These are phyloP conservation scores for Cybosia mesomella DNA, from an alignment of 2,888 invertebrate species.

Conservation along the genomic window DNA sequence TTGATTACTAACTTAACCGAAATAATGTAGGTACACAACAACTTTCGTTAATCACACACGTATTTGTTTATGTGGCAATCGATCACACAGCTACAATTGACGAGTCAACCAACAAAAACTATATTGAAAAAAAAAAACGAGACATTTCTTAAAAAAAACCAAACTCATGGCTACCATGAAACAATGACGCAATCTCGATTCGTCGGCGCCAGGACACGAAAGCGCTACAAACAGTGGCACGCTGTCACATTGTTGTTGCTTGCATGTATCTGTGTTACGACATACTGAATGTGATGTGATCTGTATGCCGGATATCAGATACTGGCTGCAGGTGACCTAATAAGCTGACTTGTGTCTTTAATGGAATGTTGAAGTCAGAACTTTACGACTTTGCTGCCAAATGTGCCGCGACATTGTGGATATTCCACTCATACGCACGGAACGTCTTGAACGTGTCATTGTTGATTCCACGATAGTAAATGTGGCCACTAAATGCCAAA, in stretches of 20 bases:
- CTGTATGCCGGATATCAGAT: constrained; percentile 18
- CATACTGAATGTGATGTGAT: constrained; percentile 22
- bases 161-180: constrained; percentile 23
- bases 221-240: constrained; percentile 38
- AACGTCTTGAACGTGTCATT: too few relatives aligned
- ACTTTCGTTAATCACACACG: background rate
- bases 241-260: constrained; percentile 51
- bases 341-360: background rate
- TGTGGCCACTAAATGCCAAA: too few relatives aligned
- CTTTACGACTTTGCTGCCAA: background rate
- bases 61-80: background rate
- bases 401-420: too few relatives aligned
- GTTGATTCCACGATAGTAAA: too few relatives aligned
- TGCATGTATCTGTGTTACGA: constrained; percentile 44
- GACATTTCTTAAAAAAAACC: background rate
- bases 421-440: too few relatives aligned
- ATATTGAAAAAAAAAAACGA: background rate
- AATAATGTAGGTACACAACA: too few relatives aligned
- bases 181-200: constrained; percentile 39
- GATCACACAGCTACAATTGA: background rate
- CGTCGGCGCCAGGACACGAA: constrained; percentile 47
- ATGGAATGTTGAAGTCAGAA: background rate
- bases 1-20: too few relatives aligned
- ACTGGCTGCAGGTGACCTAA: constrained; percentile 17
- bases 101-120: background rate